These are phyloP conservation scores for Ophion ventricosus DNA, from an alignment of 2,888 invertebrate species.

Conservation along the genomic window DNA sequence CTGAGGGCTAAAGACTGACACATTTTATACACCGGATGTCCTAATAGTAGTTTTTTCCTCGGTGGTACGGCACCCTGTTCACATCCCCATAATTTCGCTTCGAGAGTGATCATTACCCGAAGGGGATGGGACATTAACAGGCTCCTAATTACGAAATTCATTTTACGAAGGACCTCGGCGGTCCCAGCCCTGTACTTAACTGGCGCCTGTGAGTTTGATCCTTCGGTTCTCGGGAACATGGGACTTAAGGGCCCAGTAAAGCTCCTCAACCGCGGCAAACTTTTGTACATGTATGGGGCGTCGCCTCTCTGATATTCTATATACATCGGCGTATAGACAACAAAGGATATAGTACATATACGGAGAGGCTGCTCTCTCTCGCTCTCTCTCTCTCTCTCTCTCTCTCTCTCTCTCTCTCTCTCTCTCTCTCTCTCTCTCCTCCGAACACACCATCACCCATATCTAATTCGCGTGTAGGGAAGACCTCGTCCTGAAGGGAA, in stretches of 20 bases:
- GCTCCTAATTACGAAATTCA: constrained; percentile 68
- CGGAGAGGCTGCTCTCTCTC: constrained; percentile 37
- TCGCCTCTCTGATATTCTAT: constrained; percentile 47
- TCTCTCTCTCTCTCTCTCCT: constrained; percentile 10
- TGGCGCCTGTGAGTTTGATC: constrained; percentile 77
- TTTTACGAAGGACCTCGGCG: constrained; percentile 64
- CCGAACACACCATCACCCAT: constrained; percentile 34
- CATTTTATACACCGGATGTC: constrained; percentile 51
- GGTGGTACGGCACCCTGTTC: constrained; percentile 13
- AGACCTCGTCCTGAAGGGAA: constrained; percentile 66
- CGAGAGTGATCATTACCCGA: constrained; percentile 21
- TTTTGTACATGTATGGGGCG: constrained; percentile 48
- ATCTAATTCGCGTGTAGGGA: constrained; percentile 57
- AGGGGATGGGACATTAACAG: constrained; percentile 59
- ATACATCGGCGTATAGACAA: constrained; percentile 44
- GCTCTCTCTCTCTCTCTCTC: constrained; percentile 48
- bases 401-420: constrained; percentile 22
- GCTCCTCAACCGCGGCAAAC: constrained; percentile 22
- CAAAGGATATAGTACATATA: constrained; percentile 26
- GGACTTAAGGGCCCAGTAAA: constrained; percentile 11
- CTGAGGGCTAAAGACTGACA: constrained; percentile 39
- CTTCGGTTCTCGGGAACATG: constrained; percentile 53
- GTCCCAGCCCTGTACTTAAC: constrained; percentile 75
- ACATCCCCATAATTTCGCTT: constrained; percentile 24
- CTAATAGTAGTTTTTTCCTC: constrained; percentile 55